Evolutionary conservation across 2,888 invertebrate genomes (phyloP).

Genomic region (Fragum fragum): DNA sequence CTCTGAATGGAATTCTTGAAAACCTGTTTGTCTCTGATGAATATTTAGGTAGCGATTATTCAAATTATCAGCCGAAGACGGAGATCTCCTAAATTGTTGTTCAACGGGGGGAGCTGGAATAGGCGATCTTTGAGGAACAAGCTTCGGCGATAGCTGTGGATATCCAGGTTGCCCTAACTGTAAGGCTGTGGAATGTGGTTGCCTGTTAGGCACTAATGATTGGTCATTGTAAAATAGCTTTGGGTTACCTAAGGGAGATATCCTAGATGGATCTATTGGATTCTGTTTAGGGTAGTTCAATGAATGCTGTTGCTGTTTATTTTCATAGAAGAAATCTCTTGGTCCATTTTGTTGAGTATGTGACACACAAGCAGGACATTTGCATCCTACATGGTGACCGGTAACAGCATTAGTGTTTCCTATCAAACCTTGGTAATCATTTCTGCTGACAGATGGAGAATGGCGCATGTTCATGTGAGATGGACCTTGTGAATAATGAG

Average conservation of each 20-base stretch:
- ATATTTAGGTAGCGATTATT: background rate
- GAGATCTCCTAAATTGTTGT: background rate
- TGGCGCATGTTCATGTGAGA: background rate
- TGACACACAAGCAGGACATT: slow-evolving; percentile 40
- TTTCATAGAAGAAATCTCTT: slow-evolving; percentile 11
- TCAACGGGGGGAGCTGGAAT: background rate
- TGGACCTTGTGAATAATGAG: background rate
- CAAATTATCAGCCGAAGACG: background rate
- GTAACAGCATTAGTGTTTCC: slow-evolving; percentile 12
- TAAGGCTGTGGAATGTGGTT: background rate
- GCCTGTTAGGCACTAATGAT: background rate
- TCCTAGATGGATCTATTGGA: background rate
- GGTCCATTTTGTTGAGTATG: background rate
- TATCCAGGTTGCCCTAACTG: background rate
- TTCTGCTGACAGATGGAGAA: background rate
- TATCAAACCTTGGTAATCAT: background rate
- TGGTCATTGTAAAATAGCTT: slow-evolving; percentile 1
- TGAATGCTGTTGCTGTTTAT: slow-evolving; percentile 36
- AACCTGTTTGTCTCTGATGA: background rate
- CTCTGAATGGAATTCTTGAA: background rate
- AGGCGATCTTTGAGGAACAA: background rate
- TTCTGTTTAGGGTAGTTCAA: slow-evolving; percentile 24
- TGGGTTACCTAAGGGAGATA: background rate
- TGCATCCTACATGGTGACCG: slow-evolving; percentile 46
- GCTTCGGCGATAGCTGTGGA: background rate